These are phyloP conservation scores for Nesometra sesokonis DNA, from an alignment of 35 echinoderm and acorn worm species.

Conservation along the genomic window DNA sequence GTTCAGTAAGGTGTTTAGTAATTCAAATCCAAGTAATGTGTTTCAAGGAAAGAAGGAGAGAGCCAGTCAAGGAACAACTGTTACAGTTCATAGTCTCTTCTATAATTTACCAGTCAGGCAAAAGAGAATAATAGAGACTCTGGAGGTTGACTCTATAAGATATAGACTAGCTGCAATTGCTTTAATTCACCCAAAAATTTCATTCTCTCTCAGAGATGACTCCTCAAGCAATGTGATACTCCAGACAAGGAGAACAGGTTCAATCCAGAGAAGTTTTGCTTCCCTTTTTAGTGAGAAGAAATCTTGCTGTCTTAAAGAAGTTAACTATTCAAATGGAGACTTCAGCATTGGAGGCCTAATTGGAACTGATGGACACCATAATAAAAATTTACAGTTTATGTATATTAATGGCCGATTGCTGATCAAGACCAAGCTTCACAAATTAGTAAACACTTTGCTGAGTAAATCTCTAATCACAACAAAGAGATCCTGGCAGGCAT, in stretches of 20 bases:
- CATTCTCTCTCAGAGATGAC: slow-evolving; percentile 82
- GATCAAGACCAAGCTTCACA: slow-evolving; percentile 75
- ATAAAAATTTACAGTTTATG: slow-evolving; percentile 71
- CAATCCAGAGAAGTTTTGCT: slow-evolving; percentile 49
- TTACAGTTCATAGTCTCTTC: slow-evolving; percentile 77
- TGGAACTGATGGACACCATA: slow-evolving; percentile 58
- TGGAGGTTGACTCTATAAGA: slow-evolving; percentile 54
- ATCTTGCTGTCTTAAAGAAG: slow-evolving; percentile 38
- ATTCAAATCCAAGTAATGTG: slow-evolving; percentile 39
- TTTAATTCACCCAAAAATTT: slow-evolving; percentile 59
- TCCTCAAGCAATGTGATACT: slow-evolving; percentile 53
- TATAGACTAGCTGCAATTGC: slow-evolving; percentile 54
- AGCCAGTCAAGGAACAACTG: slow-evolving; percentile 73
- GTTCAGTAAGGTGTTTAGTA: slow-evolving; percentile 55
- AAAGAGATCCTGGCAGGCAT: not conserved
- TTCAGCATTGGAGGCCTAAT: slow-evolving; percentile 58
- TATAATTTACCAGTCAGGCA: slow-evolving; percentile 73
- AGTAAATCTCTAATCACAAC: slow-evolving; percentile 50
- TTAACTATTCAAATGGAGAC: slow-evolving; percentile 2
- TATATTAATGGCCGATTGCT: slow-evolving; percentile 74
- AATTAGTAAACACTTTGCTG: slow-evolving; percentile 47
- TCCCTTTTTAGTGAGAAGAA: slow-evolving; percentile 54
- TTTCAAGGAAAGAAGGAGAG: slow-evolving; percentile 37
- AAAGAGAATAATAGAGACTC: slow-evolving; percentile 29
- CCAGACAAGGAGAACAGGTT: slow-evolving; percentile 62